These are phyloP conservation scores for Anas acuta DNA, from an alignment of 2,797 vertebrate genomes.

Conservation along the genomic window DNA sequence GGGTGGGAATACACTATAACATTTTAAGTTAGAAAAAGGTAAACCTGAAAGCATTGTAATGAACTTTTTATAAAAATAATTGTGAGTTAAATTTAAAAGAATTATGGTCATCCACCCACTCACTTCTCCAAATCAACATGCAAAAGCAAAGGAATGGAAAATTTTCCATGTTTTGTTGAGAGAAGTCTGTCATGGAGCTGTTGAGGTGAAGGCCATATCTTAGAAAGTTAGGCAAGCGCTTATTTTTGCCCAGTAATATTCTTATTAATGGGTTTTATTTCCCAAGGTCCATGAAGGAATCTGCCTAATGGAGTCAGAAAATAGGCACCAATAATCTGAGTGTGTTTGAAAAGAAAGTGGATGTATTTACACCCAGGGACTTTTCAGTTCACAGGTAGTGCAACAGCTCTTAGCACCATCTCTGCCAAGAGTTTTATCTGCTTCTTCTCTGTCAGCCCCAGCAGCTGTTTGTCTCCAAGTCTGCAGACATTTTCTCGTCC, in stretches of 20 bases:
- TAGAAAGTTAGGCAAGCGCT: neutral
- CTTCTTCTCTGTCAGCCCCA: neutral
- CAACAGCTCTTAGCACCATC: neutral
- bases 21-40: neutral
- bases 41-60: neutral
- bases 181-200: neutral
- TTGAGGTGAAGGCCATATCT: neutral
- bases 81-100: neutral
- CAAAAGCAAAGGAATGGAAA: neutral
- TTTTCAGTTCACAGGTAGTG: neutral
- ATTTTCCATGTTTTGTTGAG: neutral
- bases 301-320: neutral
- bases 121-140: neutral
- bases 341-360: neutral
- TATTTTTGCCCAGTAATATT: neutral
- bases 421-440: neutral
- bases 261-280: neutral
- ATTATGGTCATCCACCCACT: neutral
- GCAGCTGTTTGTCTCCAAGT: rapidly evolving
- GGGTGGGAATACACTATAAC: neutral
- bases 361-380: neutral
- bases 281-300: neutral
- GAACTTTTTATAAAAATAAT: neutral
- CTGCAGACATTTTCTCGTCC: neutral
- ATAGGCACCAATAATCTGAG: rapidly evolving